Evolutionary conservation across 2,797 vertebrate species (phyloP), one percentile per base, ranked within the genome.

Genomic region (Telmatherina bonti): DNA sequence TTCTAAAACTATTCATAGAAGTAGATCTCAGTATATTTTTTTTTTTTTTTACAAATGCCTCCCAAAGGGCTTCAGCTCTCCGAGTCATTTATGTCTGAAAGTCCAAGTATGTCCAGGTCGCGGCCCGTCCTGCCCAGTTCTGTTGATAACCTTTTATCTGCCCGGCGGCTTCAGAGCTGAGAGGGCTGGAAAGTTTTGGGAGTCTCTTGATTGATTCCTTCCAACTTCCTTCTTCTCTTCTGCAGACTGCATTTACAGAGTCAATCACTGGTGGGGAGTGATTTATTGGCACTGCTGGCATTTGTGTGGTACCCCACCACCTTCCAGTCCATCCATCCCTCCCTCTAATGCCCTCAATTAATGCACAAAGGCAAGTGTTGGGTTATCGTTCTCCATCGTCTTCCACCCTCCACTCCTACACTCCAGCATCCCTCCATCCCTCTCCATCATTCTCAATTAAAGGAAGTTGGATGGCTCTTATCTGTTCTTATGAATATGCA

Each of bases 371-470:
- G 91, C 91, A 88, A 86, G 87, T 79, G 7, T 31, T 15, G 85
- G 91, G 91, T 93, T 94, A 91, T 92, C 89, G 51, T 82, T 75
- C 82, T 73, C 81, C 79, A 67, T 82, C 82, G 78, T 78, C 81
- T 45, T 63, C 78, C 74, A 72, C 64, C 83, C 78, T 82, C 70
- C 63, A 79, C 79, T 81, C 72, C 83, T 82, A 71, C 63, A 79
- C 79, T 81, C 72, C 83, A 85, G 76, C 85, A 87, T 88, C 85
- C 79, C 74, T 87, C 83, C 62, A 58, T 86, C 79, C 79, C 80
- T 86, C 90, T 91, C 88, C 89, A 93, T 94, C 91, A 92, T 93
- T 93, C 94, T 92, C 90, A 92, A 91, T 93, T 94, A 92, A 91
- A 90, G 85, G 81, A 69, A 88, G 87, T 81, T 70, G 90, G 88